Conservation (phyloP, 2,797 vertebrate genomes). For the Phrynocephalus guinanensis region DNA sequence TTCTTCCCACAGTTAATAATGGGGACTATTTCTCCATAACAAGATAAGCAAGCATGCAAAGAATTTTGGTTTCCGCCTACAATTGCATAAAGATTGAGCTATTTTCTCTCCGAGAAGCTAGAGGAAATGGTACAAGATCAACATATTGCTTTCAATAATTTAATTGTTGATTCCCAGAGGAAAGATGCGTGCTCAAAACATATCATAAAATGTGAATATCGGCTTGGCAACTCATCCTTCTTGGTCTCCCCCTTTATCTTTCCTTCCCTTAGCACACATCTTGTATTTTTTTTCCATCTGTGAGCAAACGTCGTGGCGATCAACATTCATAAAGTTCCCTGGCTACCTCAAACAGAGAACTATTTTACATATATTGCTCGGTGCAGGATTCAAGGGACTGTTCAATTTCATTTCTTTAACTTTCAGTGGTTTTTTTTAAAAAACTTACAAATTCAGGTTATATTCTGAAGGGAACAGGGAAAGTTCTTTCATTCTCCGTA, state of each 20-base stretch:
- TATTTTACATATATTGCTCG: constrained; percentile 37
- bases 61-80: background rate
- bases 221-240: background rate
- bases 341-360: background rate
- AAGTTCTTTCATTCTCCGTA: constrained; percentile 39
- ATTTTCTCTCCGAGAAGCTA: background rate
- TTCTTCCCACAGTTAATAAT: background rate
- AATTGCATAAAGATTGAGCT: background rate
- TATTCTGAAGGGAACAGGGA: background rate
- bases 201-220: background rate
- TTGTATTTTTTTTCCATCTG: constrained; percentile 4
- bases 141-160: constrained; percentile 14
- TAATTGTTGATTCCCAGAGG: background rate
- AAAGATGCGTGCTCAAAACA: constrained; percentile 6
- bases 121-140: background rate
- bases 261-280: background rate
- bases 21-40: background rate
- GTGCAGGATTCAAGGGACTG: constrained; percentile 53
- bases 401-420: constrained; percentile 32
- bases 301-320: background rate
- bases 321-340: background rate
- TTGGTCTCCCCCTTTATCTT: background rate
- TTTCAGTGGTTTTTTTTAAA: background rate
- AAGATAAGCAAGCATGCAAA: background rate
- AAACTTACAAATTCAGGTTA: constrained; percentile 36